Percentiles rank a stretch among this genome's conserved stretches.
These are phyloP conservation scores for Myotis lucifugus DNA, from an alignment of 2,113 vertebrate species.

Conservation along the genomic window DNA sequence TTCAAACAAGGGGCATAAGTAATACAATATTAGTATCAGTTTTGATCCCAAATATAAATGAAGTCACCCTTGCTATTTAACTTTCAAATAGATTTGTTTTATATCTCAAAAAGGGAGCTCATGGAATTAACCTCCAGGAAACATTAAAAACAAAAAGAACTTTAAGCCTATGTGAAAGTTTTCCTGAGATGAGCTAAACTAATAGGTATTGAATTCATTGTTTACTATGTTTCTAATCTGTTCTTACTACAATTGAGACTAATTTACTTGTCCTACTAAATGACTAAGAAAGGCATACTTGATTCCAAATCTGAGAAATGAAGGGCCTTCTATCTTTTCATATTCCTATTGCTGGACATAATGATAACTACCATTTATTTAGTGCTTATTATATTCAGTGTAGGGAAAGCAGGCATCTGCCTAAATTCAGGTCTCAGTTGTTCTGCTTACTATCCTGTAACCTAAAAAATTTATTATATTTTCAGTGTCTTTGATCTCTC, in stretches of 20 bases:
- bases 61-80: not conserved
- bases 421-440: not conserved
- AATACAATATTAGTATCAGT: not conserved
- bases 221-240: not conserved
- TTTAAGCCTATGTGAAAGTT: not conserved
- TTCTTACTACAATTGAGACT: conserved; percentile 19
- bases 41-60: not conserved
- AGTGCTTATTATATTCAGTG: not conserved
- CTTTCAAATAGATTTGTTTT: conserved; percentile 20
- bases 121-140: conserved; percentile 16
- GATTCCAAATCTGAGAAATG: conserved; percentile 20
- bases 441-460: not conserved
- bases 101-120: not conserved
- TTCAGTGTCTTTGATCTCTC: not conserved
- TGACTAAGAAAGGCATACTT: conserved; percentile 25
- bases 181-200: not conserved
- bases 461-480: not conserved
- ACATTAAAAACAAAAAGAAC: conserved; percentile 27
- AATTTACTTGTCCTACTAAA: not conserved
- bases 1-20: not conserved
- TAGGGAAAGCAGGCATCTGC: not conserved
- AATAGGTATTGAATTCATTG: not conserved
- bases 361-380: not conserved
- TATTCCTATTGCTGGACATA: not conserved
- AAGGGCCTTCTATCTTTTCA: not conserved